A percentile compares a stretch with the other conserved stretches of the same genome.
Evolutionary conservation across 2,113 vertebrate genomes (phyloP).

Genomic region (Motacilla tschutschensis): DNA sequence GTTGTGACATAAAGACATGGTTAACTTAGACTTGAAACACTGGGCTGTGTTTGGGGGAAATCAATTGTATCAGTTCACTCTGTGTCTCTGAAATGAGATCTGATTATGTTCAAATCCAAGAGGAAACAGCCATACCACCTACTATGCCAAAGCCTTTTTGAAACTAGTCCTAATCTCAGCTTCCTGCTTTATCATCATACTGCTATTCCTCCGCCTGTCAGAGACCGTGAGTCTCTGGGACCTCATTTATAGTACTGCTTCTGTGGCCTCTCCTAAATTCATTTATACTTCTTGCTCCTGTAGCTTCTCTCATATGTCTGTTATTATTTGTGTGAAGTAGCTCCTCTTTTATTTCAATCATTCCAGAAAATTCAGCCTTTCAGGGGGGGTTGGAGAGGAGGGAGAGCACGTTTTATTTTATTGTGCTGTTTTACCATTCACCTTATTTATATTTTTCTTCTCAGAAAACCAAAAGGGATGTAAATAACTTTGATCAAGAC

Average conservation of each 20-base stretch:
- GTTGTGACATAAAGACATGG: not conserved
- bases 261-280: slow-evolving; percentile 57
- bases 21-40: slow-evolving; percentile 4
- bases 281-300: slow-evolving; percentile 55
- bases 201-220: slow-evolving; percentile 45
- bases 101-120: not conserved
- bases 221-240: slow-evolving; percentile 1
- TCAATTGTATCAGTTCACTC: not conserved
- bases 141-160: slow-evolving; percentile 23
- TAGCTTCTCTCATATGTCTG: slow-evolving; percentile 66
- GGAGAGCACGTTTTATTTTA: not conserved
- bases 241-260: slow-evolving; percentile 51
- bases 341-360: slow-evolving; percentile 53
- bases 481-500: slow-evolving; percentile 99
- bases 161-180: slow-evolving; percentile 55
- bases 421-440: slow-evolving; percentile 13
- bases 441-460: slow-evolving; percentile 62
- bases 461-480: slow-evolving; percentile 98
- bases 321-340: slow-evolving; percentile 63
- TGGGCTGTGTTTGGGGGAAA: not conserved
- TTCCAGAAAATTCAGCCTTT: slow-evolving; percentile 46
- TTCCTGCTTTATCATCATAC: slow-evolving; percentile 72
- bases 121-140: not conserved
- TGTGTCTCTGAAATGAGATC: not conserved
- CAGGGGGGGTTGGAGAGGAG: not conserved